phyloP scores from a whole-genome alignment of 2,797 vertebrate species.

The Manis crassicaudata region DNA sequence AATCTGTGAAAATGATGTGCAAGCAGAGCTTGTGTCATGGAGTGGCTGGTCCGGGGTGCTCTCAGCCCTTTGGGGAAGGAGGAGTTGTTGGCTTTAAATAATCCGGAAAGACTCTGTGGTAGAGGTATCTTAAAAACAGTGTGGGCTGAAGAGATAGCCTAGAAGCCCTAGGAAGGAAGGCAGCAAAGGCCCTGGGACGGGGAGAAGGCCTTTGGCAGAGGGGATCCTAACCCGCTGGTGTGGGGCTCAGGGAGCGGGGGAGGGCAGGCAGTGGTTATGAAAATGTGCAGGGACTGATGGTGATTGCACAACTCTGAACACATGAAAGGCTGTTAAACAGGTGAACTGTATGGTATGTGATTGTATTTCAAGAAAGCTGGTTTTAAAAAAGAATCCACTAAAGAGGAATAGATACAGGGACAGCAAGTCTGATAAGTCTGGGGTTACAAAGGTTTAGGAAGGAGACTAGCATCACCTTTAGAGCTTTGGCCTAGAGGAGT shows the following conservation, averaged over 20 bases:
- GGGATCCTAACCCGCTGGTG: neutral
- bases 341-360: neutral
- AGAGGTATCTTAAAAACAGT: neutral
- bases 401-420: neutral
- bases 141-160: neutral
- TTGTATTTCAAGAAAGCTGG: neutral
- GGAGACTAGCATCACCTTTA: neutral
- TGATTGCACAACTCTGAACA: neutral
- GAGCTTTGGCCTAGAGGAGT: neutral
- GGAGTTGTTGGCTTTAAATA: neutral
- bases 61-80: neutral
- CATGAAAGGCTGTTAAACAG: neutral
- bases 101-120: neutral
- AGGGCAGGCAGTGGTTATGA: neutral
- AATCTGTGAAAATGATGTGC: neutral
- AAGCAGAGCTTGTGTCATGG: neutral
- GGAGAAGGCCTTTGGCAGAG: neutral
- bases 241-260: neutral
- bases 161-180: neutral
- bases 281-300: neutral
- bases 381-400: neutral
- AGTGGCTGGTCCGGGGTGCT: no score
- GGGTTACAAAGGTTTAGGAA: neutral
- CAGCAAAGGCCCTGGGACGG: neutral
- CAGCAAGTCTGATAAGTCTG: neutral